Conservation (phyloP, 2,113 vertebrate genomes). For the Callipepla californica region DNA sequence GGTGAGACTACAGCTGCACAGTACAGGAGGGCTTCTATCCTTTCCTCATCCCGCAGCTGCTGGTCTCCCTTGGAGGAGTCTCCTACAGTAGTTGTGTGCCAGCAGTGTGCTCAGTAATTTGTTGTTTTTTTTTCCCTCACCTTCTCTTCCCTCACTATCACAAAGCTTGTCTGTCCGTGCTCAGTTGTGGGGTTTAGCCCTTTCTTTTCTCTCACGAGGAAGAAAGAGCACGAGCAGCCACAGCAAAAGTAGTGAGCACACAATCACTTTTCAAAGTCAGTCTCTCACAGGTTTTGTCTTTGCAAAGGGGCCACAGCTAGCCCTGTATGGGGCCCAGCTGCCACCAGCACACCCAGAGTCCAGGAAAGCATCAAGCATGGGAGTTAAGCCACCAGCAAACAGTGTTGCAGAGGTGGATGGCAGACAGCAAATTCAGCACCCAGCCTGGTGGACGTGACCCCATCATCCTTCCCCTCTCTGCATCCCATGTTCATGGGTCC, state of each 20-base stretch:
- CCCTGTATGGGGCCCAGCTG: not conserved
- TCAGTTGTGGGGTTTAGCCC: not conserved
- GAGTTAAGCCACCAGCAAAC: slow-evolving; percentile 44
- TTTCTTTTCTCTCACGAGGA: not conserved
- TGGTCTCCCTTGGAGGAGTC: accelerated
- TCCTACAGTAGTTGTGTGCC: not conserved
- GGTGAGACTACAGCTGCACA: not conserved
- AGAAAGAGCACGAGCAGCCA: not conserved
- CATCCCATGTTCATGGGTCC: not conserved
- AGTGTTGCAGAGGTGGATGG: not conserved
- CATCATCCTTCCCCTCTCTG: not conserved
- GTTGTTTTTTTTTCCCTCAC: not conserved
- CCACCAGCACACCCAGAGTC: not conserved
- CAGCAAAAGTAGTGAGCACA: not conserved
- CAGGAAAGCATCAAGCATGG: not conserved
- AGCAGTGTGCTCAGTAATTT: not conserved
- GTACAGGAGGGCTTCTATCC: not conserved
- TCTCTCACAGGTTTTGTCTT: not conserved
- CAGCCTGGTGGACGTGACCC: accelerated
- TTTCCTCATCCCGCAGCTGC: not conserved
- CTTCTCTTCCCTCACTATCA: not conserved
- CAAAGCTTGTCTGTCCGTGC: not conserved
- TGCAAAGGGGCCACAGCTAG: not conserved
- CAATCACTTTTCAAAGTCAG: not conserved
- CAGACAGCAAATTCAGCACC: too few relatives aligned